These are phyloP conservation scores for Neodon shergylaensis DNA, from an alignment of 2,113 vertebrate genomes.

Conservation along the genomic window DNA sequence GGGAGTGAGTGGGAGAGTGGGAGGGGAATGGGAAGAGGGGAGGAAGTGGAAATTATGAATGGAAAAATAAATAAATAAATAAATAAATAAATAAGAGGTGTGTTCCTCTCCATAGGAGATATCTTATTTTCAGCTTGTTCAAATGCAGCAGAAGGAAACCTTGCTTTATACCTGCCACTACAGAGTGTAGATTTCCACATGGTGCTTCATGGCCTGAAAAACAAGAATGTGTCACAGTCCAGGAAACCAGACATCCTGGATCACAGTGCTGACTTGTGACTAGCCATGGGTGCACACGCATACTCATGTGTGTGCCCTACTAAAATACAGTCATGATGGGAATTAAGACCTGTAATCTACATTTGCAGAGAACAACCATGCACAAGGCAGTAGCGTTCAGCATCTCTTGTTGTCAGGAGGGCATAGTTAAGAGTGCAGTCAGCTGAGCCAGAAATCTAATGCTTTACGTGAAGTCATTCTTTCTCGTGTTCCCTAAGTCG, in stretches of 20 bases:
- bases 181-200: background rate
- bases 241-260: background rate
- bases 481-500: background rate
- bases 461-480: background rate
- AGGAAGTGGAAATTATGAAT: too few relatives aligned
- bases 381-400: background rate
- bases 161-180: background rate
- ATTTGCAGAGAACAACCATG: background rate
- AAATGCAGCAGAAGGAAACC: background rate
- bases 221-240: background rate
- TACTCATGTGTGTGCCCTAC: background rate
- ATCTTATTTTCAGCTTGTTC: background rate
- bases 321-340: background rate
- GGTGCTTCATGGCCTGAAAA: background rate
- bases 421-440: background rate
- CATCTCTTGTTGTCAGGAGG: background rate
- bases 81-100: background rate
- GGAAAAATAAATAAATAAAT: too few relatives aligned
- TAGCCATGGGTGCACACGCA: background rate
- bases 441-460: background rate
- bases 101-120: background rate
- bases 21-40: too few relatives aligned
- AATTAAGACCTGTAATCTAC: background rate
- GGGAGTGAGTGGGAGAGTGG: fast-evolving
- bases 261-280: background rate